A percentile compares a stretch with the other conserved stretches of the same genome.
phyloP scores from a whole-genome alignment of 2,888 invertebrate species.

The Pammene aurita region DNA sequence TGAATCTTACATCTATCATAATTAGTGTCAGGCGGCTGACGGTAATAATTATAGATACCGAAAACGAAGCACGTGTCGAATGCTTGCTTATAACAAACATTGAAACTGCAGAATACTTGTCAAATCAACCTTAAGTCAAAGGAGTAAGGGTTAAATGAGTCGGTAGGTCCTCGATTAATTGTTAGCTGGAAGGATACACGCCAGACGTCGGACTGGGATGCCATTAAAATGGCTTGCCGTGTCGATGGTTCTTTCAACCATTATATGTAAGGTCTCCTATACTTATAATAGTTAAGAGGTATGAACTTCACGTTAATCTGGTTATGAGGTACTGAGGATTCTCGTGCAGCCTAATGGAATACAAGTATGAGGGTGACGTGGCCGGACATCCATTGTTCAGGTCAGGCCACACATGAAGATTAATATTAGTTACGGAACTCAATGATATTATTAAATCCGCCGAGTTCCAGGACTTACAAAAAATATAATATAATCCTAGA shows the following conservation, averaged over 20 bases:
- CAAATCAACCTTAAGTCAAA: constrained; percentile 24
- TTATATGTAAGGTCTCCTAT: neutral
- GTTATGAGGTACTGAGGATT: neutral
- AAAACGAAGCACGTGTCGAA: constrained; percentile 40
- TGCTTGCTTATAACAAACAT: constrained; percentile 28
- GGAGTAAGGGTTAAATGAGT: constrained; percentile 17
- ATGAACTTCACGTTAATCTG: neutral
- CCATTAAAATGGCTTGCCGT: neutral
- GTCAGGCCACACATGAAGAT: constrained; percentile 47
- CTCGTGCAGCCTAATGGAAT: neutral
- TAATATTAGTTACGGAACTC: constrained; percentile 44
- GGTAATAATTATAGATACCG: constrained; percentile 39
- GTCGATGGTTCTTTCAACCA: neutral
- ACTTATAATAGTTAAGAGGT: neutral
- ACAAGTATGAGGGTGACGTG: constrained; percentile 58
- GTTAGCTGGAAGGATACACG: constrained; percentile 64
- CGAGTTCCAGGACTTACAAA: neutral
- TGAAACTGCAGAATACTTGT: constrained; percentile 7
- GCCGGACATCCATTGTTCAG: constrained; percentile 68
- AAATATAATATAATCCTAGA: neutral
- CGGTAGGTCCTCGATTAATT: constrained; percentile 56
- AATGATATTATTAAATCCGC: constrained; percentile 29
- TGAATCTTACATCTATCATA: constrained; percentile 38
- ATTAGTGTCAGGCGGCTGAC: constrained; percentile 36
- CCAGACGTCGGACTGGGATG: constrained; percentile 61